A percentile compares a stretch with the other conserved stretches of the same genome.
These are phyloP conservation scores for Dasysyrphus albostriatus DNA, from an alignment of 2,888 invertebrate genomes.

Conservation along the genomic window DNA sequence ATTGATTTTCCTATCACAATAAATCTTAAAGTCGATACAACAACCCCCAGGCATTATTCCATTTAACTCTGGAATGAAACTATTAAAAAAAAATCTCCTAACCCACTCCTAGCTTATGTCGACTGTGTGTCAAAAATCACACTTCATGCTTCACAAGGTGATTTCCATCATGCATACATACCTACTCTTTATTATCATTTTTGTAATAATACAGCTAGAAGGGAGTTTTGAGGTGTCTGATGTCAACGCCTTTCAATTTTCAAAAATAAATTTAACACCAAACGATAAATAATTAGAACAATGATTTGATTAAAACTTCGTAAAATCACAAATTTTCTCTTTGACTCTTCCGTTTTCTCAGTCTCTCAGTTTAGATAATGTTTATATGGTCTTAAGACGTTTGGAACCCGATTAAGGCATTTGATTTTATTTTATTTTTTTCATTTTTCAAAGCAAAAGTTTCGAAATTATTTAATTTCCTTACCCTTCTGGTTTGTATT, in stretches of 20 bases:
- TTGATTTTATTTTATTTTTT: slow-evolving; percentile 5
- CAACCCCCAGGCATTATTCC: background rate
- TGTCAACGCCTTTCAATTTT: slow-evolving; percentile 21
- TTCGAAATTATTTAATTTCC: slow-evolving; percentile 37
- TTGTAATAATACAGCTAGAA: background rate
- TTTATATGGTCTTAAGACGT: slow-evolving; percentile 5
- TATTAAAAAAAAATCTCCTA: background rate
- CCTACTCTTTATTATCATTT: background rate
- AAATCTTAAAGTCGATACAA: too few species aligned
- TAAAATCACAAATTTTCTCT: slow-evolving; percentile 1
- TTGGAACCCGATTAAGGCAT: slow-evolving; percentile 20
- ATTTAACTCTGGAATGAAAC: background rate
- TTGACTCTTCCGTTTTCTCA: background rate
- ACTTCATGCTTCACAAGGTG: slow-evolving; percentile 20
- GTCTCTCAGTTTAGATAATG: background rate
- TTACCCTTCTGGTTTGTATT: slow-evolving; percentile 18
- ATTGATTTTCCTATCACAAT: background rate
- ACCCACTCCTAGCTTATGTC: background rate
- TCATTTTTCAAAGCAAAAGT: slow-evolving; percentile 25
- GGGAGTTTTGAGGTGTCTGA: background rate
- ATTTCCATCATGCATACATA: background rate
- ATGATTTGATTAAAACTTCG: slow-evolving; percentile 56
- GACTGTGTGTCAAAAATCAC: slow-evolving; percentile 28
- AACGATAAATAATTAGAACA: slow-evolving; percentile 60
- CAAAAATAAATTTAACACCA: slow-evolving; percentile 37